Evolutionary conservation across 2,113 vertebrate genomes (phyloP).

Genomic region (Hymenochirus boettgeri): DNA sequence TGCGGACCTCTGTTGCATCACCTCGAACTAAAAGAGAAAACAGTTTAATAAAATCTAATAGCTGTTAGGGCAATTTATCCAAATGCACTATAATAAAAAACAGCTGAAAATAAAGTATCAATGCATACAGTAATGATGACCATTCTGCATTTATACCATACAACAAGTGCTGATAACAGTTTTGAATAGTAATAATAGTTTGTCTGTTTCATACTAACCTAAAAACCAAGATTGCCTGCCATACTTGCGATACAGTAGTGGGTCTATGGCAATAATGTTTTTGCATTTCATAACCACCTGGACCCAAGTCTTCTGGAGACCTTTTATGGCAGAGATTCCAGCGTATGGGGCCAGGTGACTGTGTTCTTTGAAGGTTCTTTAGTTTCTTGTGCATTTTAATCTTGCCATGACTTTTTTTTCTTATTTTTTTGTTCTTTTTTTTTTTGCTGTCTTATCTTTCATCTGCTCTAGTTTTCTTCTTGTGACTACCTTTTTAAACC

Average conservation of each 20-base stretch:
- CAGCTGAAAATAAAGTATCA: too few species aligned
- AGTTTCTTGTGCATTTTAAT: slow-evolving; percentile 56
- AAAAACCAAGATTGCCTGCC: too few species aligned
- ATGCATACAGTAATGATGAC: too few species aligned
- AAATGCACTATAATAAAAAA: too few species aligned
- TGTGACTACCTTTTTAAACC: slow-evolving; percentile 55
- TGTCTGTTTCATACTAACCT: too few species aligned
- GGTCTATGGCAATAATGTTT: too few species aligned
- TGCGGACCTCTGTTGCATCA: slow-evolving; percentile 87
- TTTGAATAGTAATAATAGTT: too few species aligned
- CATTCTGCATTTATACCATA: too few species aligned
- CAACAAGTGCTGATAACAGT: too few species aligned
- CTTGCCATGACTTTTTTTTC: slow-evolving; percentile 49
- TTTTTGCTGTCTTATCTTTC: slow-evolving; percentile 64
- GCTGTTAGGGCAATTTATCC: too few species aligned
- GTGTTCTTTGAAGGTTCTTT: slow-evolving; percentile 45
- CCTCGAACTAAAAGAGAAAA: slow-evolving; percentile 87
- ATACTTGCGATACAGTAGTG: too few species aligned
- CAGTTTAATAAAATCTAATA: too few species aligned
- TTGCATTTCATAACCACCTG: slow-evolving; percentile 59
- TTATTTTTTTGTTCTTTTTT: slow-evolving; percentile 64
- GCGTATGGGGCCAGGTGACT: slow-evolving; percentile 55
- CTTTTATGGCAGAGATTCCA: slow-evolving; percentile 85
- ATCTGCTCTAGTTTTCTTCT: slow-evolving; percentile 68
- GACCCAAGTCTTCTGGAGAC: slow-evolving; percentile 66